Conservation (phyloP, 2,888 invertebrate genomes). For the Eurois occulta region DNA sequence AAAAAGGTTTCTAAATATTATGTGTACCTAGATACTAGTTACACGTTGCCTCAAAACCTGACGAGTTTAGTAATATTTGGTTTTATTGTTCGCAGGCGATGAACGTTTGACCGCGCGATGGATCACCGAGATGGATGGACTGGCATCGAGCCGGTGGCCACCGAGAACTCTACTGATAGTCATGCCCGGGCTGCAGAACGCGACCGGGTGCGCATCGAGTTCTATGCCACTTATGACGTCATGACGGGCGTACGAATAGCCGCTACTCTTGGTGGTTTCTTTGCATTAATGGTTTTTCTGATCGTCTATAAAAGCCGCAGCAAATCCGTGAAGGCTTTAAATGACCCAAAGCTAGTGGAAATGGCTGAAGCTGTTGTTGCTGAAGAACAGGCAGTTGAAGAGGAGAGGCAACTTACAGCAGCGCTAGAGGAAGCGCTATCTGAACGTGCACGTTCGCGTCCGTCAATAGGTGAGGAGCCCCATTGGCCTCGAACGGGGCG, state of each 20-base stretch:
- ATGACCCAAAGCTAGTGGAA: constrained; percentile 95
- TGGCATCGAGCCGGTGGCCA: constrained; percentile 79
- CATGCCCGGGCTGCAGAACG: constrained; percentile 89
- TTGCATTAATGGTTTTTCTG: constrained; percentile 97
- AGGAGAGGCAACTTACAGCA: constrained; percentile 93
- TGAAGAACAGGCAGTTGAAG: constrained; percentile 92
- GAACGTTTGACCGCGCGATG: constrained; percentile 88
- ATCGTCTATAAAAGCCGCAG: constrained; percentile 97
- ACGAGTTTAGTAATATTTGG: constrained; percentile 40
- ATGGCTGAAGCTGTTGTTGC: constrained; percentile 94
- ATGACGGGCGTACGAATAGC: constrained; percentile 98
- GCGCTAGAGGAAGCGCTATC: constrained; percentile 92
- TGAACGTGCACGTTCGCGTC: constrained; percentile 87
- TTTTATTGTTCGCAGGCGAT: constrained; percentile 85
- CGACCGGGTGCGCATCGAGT: constrained; percentile 94
- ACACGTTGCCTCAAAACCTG: constrained; percentile 10
- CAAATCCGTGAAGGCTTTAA: constrained; percentile 93
- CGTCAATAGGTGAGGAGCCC: constrained; percentile 93
- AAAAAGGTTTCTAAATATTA: constrained; percentile 40
- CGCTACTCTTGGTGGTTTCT: constrained; percentile 97
- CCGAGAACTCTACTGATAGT: constrained; percentile 83
- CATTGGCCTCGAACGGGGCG: constrained; percentile 86
- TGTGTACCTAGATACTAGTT: not conserved
- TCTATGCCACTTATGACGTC: constrained; percentile 97
- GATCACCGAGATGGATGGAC: constrained; percentile 87